phyloP scores from a whole-genome alignment of 2,888 invertebrate species.

The Eupithecia dodoneata region DNA sequence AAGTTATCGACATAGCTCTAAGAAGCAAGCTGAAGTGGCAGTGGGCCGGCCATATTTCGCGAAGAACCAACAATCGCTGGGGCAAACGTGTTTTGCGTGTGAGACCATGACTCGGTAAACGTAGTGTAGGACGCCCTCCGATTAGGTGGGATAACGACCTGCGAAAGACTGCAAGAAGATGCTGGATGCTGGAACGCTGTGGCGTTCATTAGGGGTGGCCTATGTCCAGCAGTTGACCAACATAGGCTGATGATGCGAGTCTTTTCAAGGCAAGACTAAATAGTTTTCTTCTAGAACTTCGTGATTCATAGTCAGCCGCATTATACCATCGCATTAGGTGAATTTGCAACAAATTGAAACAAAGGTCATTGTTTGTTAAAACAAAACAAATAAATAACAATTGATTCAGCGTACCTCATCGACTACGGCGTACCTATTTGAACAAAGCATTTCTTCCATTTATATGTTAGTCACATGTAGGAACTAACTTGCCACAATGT shows the following conservation, averaged over 20 bases:
- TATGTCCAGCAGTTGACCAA: too few relatives aligned
- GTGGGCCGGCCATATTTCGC: too few relatives aligned
- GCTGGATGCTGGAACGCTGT: too few relatives aligned
- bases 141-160: too few relatives aligned
- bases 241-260: not conserved
- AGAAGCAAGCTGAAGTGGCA: too few relatives aligned
- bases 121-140: too few relatives aligned
- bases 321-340: not conserved
- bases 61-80: too few relatives aligned
- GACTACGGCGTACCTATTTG: not conserved
- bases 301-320: not conserved
- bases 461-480: not conserved
- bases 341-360: not conserved
- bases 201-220: too few relatives aligned
- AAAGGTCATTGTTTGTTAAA: not conserved
- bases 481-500: not conserved
- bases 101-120: too few relatives aligned
- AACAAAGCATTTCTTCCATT: not conserved
- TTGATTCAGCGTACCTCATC: not conserved
- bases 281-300: not conserved
- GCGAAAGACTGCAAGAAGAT: too few relatives aligned
- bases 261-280: not conserved
- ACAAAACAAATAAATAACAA: not conserved
- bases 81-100: too few relatives aligned
- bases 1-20: too few relatives aligned